phyloP scores from a whole-genome alignment of 2,888 invertebrate species.

The Nomada ferruginata region DNA sequence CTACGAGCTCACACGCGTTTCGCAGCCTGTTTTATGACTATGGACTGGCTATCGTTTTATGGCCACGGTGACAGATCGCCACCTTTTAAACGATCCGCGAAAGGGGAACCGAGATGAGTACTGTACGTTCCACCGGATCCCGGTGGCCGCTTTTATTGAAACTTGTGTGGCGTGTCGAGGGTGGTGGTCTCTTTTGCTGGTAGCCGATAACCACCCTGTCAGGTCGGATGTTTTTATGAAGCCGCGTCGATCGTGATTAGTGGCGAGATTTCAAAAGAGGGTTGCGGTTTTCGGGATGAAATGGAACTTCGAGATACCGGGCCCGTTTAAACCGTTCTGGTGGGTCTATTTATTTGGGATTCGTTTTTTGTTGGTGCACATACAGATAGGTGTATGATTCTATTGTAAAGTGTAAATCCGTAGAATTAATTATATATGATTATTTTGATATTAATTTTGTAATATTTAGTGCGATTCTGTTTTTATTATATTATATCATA shows the following conservation, averaged over 20 bases:
- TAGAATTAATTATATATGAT: too few relatives aligned
- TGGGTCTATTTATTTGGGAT: too few relatives aligned
- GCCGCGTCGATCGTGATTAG: conserved; percentile 16
- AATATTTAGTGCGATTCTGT: too few relatives aligned
- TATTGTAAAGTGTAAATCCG: too few relatives aligned
- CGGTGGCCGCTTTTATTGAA: neutral
- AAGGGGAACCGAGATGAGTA: conserved; percentile 48
- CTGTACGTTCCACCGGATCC: neutral
- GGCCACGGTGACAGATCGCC: conserved; percentile 61
- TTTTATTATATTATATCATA: too few relatives aligned
- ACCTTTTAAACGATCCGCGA: conserved; percentile 50
- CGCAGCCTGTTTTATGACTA: conserved; percentile 47
- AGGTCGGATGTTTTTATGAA: neutral
- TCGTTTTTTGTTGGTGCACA: too few relatives aligned
- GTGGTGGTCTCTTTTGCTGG: neutral
- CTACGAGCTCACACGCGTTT: conserved; percentile 36
- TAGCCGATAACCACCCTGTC: neutral
- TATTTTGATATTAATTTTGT: too few relatives aligned
- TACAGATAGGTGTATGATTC: too few relatives aligned
- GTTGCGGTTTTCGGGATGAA: neutral
- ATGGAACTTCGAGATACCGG: too few relatives aligned
- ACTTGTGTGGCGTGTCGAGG: neutral
- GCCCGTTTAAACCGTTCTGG: too few relatives aligned
- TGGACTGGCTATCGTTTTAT: conserved; percentile 52
- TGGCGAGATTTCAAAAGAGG: neutral